Conservation (phyloP, 2,888 invertebrate genomes). For the Scaptomyza flava region DNA sequence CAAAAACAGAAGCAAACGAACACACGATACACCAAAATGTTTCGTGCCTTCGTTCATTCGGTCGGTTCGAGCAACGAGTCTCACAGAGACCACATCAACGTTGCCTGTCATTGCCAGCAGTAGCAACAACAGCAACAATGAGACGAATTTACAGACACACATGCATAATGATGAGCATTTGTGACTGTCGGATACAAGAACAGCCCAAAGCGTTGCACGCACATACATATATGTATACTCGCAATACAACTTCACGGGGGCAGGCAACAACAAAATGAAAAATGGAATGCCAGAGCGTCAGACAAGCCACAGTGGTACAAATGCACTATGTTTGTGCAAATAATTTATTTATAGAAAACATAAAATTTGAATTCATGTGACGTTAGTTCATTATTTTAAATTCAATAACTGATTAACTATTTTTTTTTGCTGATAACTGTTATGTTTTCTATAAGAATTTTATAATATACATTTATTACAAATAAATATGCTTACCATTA, state of each 20-base stretch:
- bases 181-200: slow-evolving; percentile 42
- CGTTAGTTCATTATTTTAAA: too few relatives aligned
- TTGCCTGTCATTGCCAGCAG: slow-evolving; percentile 55
- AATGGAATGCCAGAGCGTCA: slow-evolving; percentile 64
- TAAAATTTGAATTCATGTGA: too few relatives aligned
- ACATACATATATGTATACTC: slow-evolving; percentile 30
- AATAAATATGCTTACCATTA: too few relatives aligned
- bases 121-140: slow-evolving; percentile 34
- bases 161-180: slow-evolving; percentile 42
- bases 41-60: slow-evolving; percentile 44
- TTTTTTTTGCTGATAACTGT: too few relatives aligned
- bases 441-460: too few relatives aligned
- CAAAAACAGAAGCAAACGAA: slow-evolving; percentile 17
- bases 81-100: slow-evolving; percentile 39
- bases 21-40: slow-evolving; percentile 36
- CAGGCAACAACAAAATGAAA: slow-evolving; percentile 69
- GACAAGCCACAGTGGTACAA: slow-evolving; percentile 59
- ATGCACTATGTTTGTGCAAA: neutral
- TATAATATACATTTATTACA: too few relatives aligned
- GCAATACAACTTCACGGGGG: slow-evolving; percentile 16
- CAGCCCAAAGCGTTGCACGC: slow-evolving; percentile 58
- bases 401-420: neutral
- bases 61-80: slow-evolving; percentile 35
- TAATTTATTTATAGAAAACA: too few relatives aligned
- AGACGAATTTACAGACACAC: slow-evolving; percentile 27